Base-by-base conservation (phyloP, 2,888 invertebrate species). In the Lasioglossum oenotherae region DNA sequence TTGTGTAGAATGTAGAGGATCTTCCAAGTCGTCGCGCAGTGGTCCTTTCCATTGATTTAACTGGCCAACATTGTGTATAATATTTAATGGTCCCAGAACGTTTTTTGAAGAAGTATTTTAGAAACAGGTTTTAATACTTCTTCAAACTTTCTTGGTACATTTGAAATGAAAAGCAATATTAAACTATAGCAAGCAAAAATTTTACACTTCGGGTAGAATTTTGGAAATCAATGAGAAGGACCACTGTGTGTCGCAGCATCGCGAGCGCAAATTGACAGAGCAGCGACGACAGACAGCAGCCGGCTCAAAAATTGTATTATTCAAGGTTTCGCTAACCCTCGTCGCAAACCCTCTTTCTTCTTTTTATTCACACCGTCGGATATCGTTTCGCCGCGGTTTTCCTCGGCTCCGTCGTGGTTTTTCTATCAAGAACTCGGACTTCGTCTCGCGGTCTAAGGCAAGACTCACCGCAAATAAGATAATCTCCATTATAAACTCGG, bases 401-500 rank as follows among this genome's bases (percentile, higher is more conserved):
- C 71, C 73, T 76, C 76, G 64, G 64, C 75, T 49, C 74, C 53
- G 38, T 41, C 41, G 53, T 19, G 73, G 78, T 84, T 80, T 84
- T 44, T 82, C 81, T 60, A 80, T 84, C 69, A 69, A 49, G 69
- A 73, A 74, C 81, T 88, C 81, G 89, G 86, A 88, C 87, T 75
- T 85, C 76, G 73, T 60, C 46, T 73, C 73, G 74, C 67, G 81
- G 64, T 80, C 80, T 89, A 78, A 88, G 86, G 87, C 87, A 92
- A 93, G 93, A 91, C 92, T 91, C 93, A 84, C 89, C 93, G 91
- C 93, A 95, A 95, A 95, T 94, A 94, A 94, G 94, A 94, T 95
- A 95, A 95, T 95, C 93, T 94, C 94, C 93, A 94, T 95, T 94
- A 95, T 95, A 95, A 95, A 94, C 94, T 92, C 90, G 89, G 92